Evolutionary conservation across 2,797 vertebrate genomes (phyloP), one percentile per base, ranked within the genome.

Genomic region (Acanthurus lineatus): DNA sequence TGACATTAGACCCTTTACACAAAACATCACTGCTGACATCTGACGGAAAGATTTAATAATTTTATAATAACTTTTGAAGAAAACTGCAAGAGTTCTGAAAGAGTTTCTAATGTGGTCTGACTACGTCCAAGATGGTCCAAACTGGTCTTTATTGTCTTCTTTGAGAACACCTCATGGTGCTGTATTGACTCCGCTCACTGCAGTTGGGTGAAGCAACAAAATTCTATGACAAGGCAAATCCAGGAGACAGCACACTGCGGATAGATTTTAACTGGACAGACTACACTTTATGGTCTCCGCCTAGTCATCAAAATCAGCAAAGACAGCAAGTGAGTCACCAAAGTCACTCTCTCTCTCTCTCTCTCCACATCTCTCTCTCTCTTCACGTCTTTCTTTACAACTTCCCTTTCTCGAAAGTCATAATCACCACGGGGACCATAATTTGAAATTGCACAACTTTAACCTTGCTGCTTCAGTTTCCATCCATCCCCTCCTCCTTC

Each of bases 401-500:
- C 22, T 10, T 51, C 5, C 11, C 10, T 52, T n/a, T 63, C 66
- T 78, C 58, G 17, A 53, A 61, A 65, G 69, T 64, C 47, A n/a
- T 76, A 77, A 90, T 82, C 70, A 63, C 52, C 82, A 82, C 60
- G 65, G 75, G 60, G 69, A 70, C 25, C 20, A 40, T 16, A 61
- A 70, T 69, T 60, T 60, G 54, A 61, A 32, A 44, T 67, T 76
- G 61, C 64, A 71, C 69, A 81, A 81, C 78, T 53, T 80, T 54
- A 73, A 19, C 38, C 66, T 67, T 44, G 9, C 35, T 35, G 14
- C 62, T 40, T 77, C 28, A 62, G 68, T 74, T 64, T 54, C 60
- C 58, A 19, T 54, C 75, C 52, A 16, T 25, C 62, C 28, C 48
- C 48, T n/a, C 48, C 48, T 72, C 40, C 59, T 73, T 40, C 76